A percentile compares a stretch with the other conserved stretches of the same genome.
Evolutionary conservation across 2,113 vertebrate species (phyloP).

Genomic region (Trematocara marginatum): DNA sequence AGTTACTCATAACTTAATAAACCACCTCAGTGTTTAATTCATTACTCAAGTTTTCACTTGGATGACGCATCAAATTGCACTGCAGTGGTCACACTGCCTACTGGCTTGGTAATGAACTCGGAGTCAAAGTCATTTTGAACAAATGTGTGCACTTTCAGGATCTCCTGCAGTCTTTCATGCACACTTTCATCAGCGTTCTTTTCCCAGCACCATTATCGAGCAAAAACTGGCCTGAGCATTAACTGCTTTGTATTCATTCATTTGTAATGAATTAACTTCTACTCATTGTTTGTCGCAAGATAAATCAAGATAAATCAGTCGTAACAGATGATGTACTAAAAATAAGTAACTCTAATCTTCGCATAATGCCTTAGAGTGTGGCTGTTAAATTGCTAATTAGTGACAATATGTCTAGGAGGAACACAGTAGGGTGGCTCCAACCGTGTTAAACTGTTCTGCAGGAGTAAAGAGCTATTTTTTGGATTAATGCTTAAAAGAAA

Average conservation of each 20-base stretch:
- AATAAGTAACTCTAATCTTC: slow-evolving; percentile 27
- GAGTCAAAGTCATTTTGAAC: not conserved
- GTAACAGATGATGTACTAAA: slow-evolving; percentile 3
- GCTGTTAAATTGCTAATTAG: slow-evolving; percentile 31
- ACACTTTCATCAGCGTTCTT: not conserved
- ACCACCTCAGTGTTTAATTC: not conserved
- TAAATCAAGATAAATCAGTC: slow-evolving; percentile 35
- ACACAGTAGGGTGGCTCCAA: not conserved
- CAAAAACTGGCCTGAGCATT: not conserved
- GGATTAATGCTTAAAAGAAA: not conserved
- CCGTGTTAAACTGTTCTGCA: not conserved
- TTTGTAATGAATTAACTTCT: slow-evolving; percentile 5
- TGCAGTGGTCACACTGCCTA: not conserved
- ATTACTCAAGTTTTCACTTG: not conserved
- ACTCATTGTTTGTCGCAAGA: not conserved
- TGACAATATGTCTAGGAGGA: not conserved
- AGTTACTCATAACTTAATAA: not conserved
- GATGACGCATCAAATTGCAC: not conserved
- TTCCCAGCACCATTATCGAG: not conserved
- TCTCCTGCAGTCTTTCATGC: not conserved
- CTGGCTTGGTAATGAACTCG: not conserved
- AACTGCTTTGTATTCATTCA: slow-evolving; percentile 19
- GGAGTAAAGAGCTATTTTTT: not conserved
- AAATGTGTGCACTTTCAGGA: not conserved
- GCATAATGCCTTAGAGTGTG: not conserved